Base-by-base conservation (phyloP, 2,113 vertebrate species). In the Malurus cyaneus region DNA sequence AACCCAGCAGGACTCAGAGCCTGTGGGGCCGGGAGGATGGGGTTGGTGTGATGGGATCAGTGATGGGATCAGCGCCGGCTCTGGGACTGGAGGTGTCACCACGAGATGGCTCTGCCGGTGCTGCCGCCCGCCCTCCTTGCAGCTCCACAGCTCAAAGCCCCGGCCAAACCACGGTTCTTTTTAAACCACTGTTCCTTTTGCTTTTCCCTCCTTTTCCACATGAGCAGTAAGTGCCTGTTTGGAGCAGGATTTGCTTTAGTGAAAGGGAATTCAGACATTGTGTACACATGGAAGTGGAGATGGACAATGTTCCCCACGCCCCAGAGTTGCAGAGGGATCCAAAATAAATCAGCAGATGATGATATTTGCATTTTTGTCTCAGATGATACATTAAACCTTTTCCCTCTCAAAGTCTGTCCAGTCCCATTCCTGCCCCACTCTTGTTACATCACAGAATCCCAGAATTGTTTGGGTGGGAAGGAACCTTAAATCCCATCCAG, bases 41-140 rank as follows among this genome's bases (percentile, higher is more conserved):
- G 14, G 0, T 15, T 2, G 69, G 1, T n/a, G 39, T 14, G 0
- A 15, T 1, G 0, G 3, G 6, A 0, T 12, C 42, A 12, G 39
- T 14, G 0, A 15, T 1, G 0, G 3, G 6, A 0, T 12, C 42
- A 12, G 39, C 39, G 39, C 39, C 39, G 39, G 39, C 39, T 39
- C 39, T 10, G 39, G 39, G 39, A 39, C 39, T 11, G 39, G 31
- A 8, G 72, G 7, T 31, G 12, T 80, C 36, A 26, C 96, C 98
- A 96, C 95, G 80, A 97, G 97, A 36, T 97, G 98, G 97, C 88
- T 66, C 88, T 96, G 84, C 85, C 15, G 71, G 73, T 5, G 32
- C 76, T 1, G 28, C 59, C 28, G 64, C 46, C 1, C 78, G 6
- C 42, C 62, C 47, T 46, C 19, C 61, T 62, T 14, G 9, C 44